Evolutionary conservation across 2,113 vertebrate genomes (phyloP).

Genomic region (Tragelaphus buxtoni): DNA sequence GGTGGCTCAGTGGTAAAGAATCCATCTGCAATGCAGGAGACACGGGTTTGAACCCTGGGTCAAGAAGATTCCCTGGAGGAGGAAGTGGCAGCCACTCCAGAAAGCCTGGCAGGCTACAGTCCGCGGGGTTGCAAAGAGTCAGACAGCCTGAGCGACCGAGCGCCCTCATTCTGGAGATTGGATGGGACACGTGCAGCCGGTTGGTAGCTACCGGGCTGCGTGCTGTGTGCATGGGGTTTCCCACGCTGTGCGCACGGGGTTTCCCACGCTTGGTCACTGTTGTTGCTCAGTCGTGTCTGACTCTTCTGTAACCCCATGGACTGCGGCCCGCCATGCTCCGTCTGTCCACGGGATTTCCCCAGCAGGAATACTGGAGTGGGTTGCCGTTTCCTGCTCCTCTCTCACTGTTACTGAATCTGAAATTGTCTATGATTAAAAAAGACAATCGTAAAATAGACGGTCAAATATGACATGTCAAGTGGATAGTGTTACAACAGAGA

Average conservation of each 20-base stretch:
- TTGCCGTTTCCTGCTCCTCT: background rate
- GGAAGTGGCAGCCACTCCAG: background rate
- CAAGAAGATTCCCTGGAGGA: background rate
- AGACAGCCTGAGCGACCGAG: rapidly evolving
- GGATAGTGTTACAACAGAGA: background rate
- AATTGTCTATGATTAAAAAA: background rate
- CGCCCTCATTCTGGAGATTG: rapidly evolving
- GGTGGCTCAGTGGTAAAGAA: background rate
- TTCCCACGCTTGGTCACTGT: background rate
- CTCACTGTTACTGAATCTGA: background rate
- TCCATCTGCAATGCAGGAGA: background rate
- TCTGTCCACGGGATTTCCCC: background rate
- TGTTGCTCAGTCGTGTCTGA: background rate
- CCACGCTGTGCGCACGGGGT: rapidly evolving
- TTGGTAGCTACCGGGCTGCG: rapidly evolving
- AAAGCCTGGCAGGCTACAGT: background rate
- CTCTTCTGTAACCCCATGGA: background rate
- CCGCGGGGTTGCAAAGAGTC: background rate
- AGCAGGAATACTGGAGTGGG: background rate
- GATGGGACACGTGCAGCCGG: rapidly evolving
- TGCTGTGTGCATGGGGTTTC: rapidly evolving
- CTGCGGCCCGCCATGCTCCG: background rate
- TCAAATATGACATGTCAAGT: too few species aligned
- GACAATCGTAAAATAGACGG: background rate
- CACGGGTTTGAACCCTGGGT: background rate